Conservation (phyloP, 2,113 vertebrate species). For the Eublepharis macularius region DNA sequence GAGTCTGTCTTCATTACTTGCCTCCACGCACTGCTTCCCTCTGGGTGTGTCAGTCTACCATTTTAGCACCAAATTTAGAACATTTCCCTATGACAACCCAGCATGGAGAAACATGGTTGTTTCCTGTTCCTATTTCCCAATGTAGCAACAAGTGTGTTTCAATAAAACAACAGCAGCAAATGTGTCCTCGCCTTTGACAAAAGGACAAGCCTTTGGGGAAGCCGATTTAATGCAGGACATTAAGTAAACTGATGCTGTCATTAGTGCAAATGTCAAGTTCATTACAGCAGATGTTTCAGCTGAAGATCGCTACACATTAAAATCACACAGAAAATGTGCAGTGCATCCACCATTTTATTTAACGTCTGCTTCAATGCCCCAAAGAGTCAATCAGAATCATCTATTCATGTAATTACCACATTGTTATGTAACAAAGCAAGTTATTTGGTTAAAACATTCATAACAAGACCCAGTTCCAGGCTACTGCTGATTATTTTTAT, state of each 20-base stretch:
- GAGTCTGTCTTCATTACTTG: conserved; percentile 39
- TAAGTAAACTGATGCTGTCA: conserved; percentile 69
- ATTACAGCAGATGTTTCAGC: conserved; percentile 68
- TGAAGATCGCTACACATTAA: conserved; percentile 64
- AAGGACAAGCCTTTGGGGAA: conserved; percentile 53
- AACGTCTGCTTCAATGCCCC: conserved; percentile 29
- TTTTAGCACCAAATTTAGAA: conserved; percentile 34
- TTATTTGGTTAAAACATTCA: not conserved
- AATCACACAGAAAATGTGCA: conserved; percentile 57
- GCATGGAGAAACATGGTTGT: not conserved
- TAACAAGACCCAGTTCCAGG: not conserved
- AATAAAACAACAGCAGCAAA: conserved; percentile 22
- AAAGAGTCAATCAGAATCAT: not conserved
- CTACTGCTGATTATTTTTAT: not conserved
- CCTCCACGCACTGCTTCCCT: conserved; percentile 13
- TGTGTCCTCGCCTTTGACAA: conserved; percentile 41
- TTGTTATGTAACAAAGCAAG: not conserved
- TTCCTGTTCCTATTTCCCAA: conserved; percentile 1
- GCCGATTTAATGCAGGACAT: conserved; percentile 68
- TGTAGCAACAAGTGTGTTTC: not conserved
- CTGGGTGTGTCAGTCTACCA: not conserved
- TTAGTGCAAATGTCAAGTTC: conserved; percentile 76
- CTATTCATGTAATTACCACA: not conserved
- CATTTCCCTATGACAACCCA: not conserved
- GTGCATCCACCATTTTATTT: conserved; percentile 53